Conservation (phyloP, 2,113 vertebrate genomes). For the Apus apus region DNA sequence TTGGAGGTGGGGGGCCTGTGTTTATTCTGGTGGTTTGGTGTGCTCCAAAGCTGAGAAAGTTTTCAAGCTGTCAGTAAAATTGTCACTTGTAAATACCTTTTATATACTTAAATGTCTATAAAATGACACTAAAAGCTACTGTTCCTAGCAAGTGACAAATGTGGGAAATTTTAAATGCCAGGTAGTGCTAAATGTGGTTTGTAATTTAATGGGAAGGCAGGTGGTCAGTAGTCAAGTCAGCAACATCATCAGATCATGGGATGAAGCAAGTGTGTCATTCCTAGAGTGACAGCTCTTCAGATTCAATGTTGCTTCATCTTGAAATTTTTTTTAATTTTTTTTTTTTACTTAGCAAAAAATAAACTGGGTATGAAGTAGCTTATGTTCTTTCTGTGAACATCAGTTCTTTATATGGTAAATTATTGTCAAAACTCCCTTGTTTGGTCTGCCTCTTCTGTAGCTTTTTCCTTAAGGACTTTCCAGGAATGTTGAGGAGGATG, state of each 20-base stretch:
- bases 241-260: background rate
- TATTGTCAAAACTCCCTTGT: background rate
- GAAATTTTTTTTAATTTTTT: background rate
- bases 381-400: accelerated
- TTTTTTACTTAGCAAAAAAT: background rate
- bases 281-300: background rate
- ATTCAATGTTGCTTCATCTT: background rate
- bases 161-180: background rate
- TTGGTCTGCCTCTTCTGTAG: background rate
- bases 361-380: background rate
- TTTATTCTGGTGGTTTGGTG: background rate
- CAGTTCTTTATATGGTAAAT: background rate
- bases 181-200: accelerated
- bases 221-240: background rate
- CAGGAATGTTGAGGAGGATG: background rate
- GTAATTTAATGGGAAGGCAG: background rate
- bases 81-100: background rate
- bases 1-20: background rate
- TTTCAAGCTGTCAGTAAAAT: background rate
- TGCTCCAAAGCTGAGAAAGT: background rate
- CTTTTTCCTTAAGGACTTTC: background rate
- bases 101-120: background rate
- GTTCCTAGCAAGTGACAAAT: background rate
- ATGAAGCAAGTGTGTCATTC: background rate
- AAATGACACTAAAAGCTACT: background rate